Evolutionary conservation across 1,140 invertebrate genomes (phyloP).

Genomic region (Anadara kagoshimensis): DNA sequence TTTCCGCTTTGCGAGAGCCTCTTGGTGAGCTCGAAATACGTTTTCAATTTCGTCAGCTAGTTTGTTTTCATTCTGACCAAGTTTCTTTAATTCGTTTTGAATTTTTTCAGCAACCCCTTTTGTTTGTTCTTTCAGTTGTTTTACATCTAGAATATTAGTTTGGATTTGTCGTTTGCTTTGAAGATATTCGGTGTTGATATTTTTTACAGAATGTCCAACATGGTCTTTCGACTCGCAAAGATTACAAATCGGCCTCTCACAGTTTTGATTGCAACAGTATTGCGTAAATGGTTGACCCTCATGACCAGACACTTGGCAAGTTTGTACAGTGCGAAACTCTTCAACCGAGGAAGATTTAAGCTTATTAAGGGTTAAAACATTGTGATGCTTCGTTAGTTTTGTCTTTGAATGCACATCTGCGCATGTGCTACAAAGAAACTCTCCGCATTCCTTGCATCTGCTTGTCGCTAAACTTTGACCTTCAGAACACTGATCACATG

Average conservation of each 20-base stretch:
- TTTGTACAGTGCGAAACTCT: constrained; percentile 21
- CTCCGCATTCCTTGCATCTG: constrained; percentile 37
- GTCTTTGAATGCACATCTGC: constrained; percentile 28
- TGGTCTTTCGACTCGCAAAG: constrained; percentile 18
- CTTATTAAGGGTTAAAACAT: constrained; percentile 31
- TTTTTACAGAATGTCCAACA: constrained; percentile 23
- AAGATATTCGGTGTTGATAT: constrained; percentile 35
- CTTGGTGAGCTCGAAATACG: constrained; percentile 7
- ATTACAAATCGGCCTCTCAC: constrained; percentile 32
- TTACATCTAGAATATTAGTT: constrained; percentile 23
- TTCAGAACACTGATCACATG: constrained; percentile 26
- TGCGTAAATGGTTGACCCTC: constrained; percentile 27
- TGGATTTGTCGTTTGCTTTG: constrained; percentile 34
- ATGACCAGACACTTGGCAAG: constrained; percentile 27
- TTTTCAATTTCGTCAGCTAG: constrained; percentile 27
- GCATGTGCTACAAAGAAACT: constrained; percentile 31
- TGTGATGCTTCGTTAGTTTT: constrained; percentile 33
- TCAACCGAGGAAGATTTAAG: constrained; percentile 25
- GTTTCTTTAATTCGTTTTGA: constrained; percentile 21
- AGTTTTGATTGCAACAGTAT: constrained; percentile 20
- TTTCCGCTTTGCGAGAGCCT: constrained; percentile 23
- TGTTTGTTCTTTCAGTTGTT: constrained; percentile 12
- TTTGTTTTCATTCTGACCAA: constrained; percentile 27
- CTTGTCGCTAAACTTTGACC: constrained; percentile 5
- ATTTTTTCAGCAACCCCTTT: constrained; percentile 22